Evolutionary conservation across 2,113 vertebrate species (phyloP), one percentile per base, ranked within the genome.

Genomic region (Nesoenas mayeri): DNA sequence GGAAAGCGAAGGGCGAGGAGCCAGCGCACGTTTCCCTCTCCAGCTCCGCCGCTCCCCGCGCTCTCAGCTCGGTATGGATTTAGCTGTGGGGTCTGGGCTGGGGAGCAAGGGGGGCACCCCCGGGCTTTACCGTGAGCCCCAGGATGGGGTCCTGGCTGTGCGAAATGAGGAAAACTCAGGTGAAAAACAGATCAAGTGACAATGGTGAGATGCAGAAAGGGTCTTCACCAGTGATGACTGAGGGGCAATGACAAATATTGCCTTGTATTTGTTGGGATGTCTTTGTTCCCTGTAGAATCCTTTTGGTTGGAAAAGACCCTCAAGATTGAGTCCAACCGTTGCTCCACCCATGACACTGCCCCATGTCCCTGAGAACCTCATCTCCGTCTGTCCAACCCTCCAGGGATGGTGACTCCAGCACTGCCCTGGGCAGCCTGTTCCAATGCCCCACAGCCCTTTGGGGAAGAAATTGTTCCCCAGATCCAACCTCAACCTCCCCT

Each of bases 21-120:
- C 80, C 91, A 93, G 82, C 17, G 15, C 77, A 60, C 3, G 1
- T 47, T 51, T 77, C 64, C 64, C 26, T 62, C 73, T 62, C 10
- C 73, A 53, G 67, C 57, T 71, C 53, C 0, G 0, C 2, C 2
- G 32, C 34, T 88, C 38, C 42, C 10, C 0, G 2, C 18, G 31
- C 36, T 83, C 61, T 34, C 1, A 1, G 34, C 80, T 79, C 16
- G 1, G 19, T 1, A 2, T 0, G 29, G 90, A 18, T 84, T 66
- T 15, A 21, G 40, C 61, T 50, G 21, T 1, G 44, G 44, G 44
- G 18, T 47, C 44, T 20, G n/a, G 64, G 21, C 12, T 61, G 47
- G 4, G 50, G 17, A 26, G 12, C 44, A 15, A 26, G 11, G 38
- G 15, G 75, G 15, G 31, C 26, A 51, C 21, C 34, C 19, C 20